Percentiles rank a stretch among this genome's conserved stretches.
Conservation (phyloP, 2,888 invertebrate genomes). For the Phorcus lineatus region DNA sequence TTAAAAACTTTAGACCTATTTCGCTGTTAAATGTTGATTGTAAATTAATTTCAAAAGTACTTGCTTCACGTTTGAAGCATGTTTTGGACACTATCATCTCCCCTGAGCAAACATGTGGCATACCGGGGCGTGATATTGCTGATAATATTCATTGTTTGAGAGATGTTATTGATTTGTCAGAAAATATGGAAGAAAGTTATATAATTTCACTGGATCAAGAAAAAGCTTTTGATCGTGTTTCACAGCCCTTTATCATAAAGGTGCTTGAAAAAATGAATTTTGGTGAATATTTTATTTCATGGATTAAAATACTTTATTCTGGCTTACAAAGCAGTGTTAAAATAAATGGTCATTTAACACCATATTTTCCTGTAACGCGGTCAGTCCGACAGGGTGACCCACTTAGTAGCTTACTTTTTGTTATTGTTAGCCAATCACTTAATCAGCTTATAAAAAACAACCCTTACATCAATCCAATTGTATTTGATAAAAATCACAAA, state of each 20-base stretch:
- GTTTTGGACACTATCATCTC: not conserved
- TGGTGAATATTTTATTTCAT: not conserved
- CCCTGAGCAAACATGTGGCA: not conserved
- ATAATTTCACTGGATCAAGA: not conserved
- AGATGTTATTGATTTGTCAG: not conserved
- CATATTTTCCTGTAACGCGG: not conserved
- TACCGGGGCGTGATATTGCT: not conserved
- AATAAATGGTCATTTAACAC: not conserved
- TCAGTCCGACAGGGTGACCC: conserved; percentile 27
- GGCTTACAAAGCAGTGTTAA: not conserved
- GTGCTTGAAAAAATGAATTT: not conserved
- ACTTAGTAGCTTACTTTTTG: not conserved
- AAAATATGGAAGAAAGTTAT: not conserved
- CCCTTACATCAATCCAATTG: too few species aligned
- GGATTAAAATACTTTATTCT: not conserved
- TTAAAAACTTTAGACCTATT: not conserved
- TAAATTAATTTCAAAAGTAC: not conserved
- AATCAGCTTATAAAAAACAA: too few species aligned
- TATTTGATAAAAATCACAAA: too few species aligned
- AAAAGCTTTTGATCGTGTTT: not conserved
- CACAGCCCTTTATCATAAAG: not conserved
- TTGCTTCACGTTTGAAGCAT: not conserved
- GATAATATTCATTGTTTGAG: not conserved
- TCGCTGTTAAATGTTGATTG: not conserved
- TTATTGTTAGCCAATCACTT: too few species aligned